Base-by-base conservation (phyloP, 1,140 invertebrate genomes). In the Diuraphis noxia region DNA sequence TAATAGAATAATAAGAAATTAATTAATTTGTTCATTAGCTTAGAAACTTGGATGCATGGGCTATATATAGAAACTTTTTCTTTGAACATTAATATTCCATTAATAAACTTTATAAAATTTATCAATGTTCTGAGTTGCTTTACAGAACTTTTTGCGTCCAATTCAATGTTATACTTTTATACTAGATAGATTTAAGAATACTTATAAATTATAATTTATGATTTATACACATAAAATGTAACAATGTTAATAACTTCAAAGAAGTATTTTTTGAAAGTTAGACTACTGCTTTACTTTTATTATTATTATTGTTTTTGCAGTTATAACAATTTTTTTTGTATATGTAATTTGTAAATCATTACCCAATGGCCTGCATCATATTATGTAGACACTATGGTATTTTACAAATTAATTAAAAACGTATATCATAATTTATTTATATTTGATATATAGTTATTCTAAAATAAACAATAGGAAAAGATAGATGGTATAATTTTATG, bases 61-160 rank as follows among this genome's bases (percentile, higher is more conserved):
- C 56, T 34, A 5, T 13, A 72, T 72, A n/a, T n/a, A 72, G 56
- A 72, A 72, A 72, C 56, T 72, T 72, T 49, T 72, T 72, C 56
- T 72, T 72, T 72, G 56, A 72, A 72, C 56, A 72, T 72, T 72
- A 72, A 72, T 72, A n/a, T 72, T 72, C 56, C 56, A 72, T 72
- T 72, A 72, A 72, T 72, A 72, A 72, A 72, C 56, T 72, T 72
- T 72, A 72, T 72, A n/a, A 72, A 72, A 72, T 72, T 72, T 72
- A 72, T 72, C 56, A n/a, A 72, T 72, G n/a, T 72, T 72, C n/a
- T 17, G 56, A 72, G 56, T 72, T 72, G 30, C 34, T 72, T n/a
- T 72, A 72, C 30, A n/a, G 56, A 72, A 72, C 30, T 72, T 72
- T 72, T 72, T 72, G 56, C 30, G 30, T 72, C 13, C 56, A 72